These are phyloP conservation scores for Masnerella sp. DNA, from an alignment of 2,888 invertebrate genomes.

Conservation along the genomic window DNA sequence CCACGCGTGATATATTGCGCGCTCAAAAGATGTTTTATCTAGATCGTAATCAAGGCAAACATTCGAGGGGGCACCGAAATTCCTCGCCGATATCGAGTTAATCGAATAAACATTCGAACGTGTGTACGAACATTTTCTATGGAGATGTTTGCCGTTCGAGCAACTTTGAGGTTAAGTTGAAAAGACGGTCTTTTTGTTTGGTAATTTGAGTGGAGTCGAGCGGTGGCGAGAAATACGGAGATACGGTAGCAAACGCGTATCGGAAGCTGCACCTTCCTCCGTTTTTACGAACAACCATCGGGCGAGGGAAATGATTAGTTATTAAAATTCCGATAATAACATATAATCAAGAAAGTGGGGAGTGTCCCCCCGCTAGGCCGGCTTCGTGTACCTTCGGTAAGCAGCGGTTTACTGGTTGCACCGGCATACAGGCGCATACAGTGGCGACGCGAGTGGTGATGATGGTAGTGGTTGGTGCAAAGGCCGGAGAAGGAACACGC, in stretches of 20 bases:
- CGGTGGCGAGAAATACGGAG: slow-evolving; percentile 55
- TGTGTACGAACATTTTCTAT: background rate
- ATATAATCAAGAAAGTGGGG: slow-evolving; percentile 76
- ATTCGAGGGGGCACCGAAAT: no score
- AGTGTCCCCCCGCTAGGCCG: slow-evolving; percentile 72
- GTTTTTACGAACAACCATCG: slow-evolving; percentile 69
- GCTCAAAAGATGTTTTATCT: background rate
- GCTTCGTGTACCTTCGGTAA: slow-evolving; percentile 61
- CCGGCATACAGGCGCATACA: slow-evolving; percentile 55
- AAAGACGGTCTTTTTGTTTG: slow-evolving; percentile 33
- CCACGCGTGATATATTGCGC: background rate
- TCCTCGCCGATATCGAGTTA: background rate
- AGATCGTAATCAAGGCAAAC: no score
- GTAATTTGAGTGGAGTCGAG: slow-evolving; percentile 45
- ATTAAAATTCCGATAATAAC: slow-evolving; percentile 78
- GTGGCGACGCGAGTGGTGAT: slow-evolving; percentile 60
- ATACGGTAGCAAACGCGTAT: slow-evolving; percentile 75
- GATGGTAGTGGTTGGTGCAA: slow-evolving; percentile 66
- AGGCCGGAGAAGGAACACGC: slow-evolving; percentile 69
- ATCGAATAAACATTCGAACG: background rate
- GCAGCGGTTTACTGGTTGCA: slow-evolving; percentile 54
- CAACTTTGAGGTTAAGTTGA: no score
- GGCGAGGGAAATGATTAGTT: slow-evolving; percentile 77
- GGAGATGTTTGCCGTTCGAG: no score
- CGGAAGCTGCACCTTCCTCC: slow-evolving; percentile 75